A percentile compares a stretch with the other conserved stretches of the same genome.
These are phyloP conservation scores for Prunella strophiata DNA, from an alignment of 2,797 vertebrate species.

Conservation along the genomic window DNA sequence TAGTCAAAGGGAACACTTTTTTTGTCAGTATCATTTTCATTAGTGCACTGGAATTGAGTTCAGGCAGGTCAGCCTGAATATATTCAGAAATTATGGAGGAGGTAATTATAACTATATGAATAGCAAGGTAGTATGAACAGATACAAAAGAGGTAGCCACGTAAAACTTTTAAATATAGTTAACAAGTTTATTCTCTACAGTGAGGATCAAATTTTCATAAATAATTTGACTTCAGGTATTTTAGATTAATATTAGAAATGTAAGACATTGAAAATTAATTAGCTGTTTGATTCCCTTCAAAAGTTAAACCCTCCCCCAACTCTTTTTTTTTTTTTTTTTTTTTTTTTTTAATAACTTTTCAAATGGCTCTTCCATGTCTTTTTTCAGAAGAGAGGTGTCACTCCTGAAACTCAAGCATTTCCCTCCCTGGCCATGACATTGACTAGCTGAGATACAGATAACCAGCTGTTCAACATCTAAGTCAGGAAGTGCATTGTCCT, in stretches of 20 bases:
- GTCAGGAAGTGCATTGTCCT: background rate
- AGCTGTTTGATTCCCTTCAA: background rate
- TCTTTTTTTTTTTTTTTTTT: background rate
- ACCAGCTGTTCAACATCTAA: background rate
- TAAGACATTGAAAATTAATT: background rate
- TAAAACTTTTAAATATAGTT: background rate
- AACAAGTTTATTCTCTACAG: background rate
- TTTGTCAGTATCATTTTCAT: background rate
- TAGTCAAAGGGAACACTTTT: background rate
- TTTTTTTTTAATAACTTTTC: background rate
- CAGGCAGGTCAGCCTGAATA: background rate
- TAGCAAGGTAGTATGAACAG: background rate
- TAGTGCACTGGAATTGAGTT: background rate
- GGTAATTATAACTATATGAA: background rate
- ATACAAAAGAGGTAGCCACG: background rate
- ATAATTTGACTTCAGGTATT: background rate
- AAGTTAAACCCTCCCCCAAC: accelerated
- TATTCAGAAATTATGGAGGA: background rate
- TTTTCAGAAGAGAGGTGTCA: background rate
- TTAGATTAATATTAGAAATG: background rate
- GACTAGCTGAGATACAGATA: background rate
- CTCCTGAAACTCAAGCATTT: background rate
- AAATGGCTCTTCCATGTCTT: background rate
- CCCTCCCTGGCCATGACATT: background rate
- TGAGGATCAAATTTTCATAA: background rate